phyloP scores from a whole-genome alignment of 2,888 invertebrate species.

The Allygus modestus region DNA sequence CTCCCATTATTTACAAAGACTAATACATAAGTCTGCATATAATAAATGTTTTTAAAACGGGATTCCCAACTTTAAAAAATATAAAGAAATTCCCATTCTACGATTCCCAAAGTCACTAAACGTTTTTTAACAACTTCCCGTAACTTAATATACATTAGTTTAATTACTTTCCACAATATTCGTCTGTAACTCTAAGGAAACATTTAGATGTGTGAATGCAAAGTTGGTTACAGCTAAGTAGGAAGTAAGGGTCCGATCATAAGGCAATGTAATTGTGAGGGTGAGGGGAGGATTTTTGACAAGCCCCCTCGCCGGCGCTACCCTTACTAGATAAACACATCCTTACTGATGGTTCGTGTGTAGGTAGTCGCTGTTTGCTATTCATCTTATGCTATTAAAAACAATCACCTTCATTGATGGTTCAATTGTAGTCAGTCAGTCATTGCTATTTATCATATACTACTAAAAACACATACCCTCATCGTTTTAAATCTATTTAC shows the following conservation, averaged over 20 bases:
- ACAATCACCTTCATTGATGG: background rate
- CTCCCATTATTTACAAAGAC: too few species aligned
- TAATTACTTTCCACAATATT: too few species aligned
- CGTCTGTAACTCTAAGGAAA: too few species aligned
- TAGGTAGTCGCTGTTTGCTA: slow-evolving; percentile 8
- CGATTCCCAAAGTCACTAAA: too few species aligned
- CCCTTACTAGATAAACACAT: slow-evolving; percentile 4
- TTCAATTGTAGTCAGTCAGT: background rate
- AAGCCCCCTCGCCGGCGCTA: background rate
- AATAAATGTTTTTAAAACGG: too few species aligned
- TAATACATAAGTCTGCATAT: too few species aligned
- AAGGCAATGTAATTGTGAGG: background rate
- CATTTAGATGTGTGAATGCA: background rate
- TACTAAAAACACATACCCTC: too few species aligned
- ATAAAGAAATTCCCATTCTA: too few species aligned
- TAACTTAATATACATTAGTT: too few species aligned
- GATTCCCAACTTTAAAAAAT: too few species aligned
- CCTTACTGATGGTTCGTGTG: slow-evolving; percentile 4
- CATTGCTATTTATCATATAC: background rate
- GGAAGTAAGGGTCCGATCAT: slow-evolving; percentile 6
- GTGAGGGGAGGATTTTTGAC: slow-evolving; percentile 14
- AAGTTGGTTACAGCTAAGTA: slow-evolving; percentile 6
- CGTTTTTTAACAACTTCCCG: too few species aligned
- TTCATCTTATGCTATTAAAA: background rate
- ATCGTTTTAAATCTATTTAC: too few species aligned